Base-by-base conservation (phyloP, 2,113 vertebrate genomes). In the Etheostoma spectabile region DNA sequence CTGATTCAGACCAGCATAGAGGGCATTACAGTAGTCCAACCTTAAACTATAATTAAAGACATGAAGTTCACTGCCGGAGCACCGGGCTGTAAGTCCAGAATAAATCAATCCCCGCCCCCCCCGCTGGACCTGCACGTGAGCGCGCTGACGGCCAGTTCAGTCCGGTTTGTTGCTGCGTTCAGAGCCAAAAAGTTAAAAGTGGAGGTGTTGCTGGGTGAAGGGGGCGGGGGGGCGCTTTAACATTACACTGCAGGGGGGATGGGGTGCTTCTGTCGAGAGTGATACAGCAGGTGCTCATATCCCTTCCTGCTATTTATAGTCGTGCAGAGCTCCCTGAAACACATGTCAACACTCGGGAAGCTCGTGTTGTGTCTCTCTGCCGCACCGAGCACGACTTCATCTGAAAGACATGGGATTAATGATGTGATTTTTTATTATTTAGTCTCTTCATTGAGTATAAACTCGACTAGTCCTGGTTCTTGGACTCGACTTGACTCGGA, bases 201-300 rank as follows among this genome's bases (percentile, higher is more conserved):
- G 89, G 87, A 90, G 82, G 60, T 79, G 93, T 90, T 93, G 89
- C 91, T 90, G 84, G 81, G 84, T 24, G 56, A 19, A 19, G 70
- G 27, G n/a, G 56, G 27, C 13, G 1, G 38, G 46, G 16, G 2
- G 10, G 45, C 0, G 22, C 35, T 56, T n/a, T 16, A 49, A 45
- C 60, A 10, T 55, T 48, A 49, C 33, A 24, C 42, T 5, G 38
- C 10, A n/a, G n/a, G 38, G 38, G 38, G 38, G 38, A 42, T 42
- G n/a, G 24, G 71, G 51, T 13, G 49, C 8, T 22, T 22, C 15
- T 49, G 22, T 21, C 48, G 60, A 60, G 84, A 77, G 71, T 16
- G 55, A 80, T 74, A 18, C 42, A 88, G 69, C 92, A 93, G 92
- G 87, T 92, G 92, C 30, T 90, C 16, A 22, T 49, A 66, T 86